Conservation (phyloP, 2,888 invertebrate genomes). For the Therioaphis trifolii region DNA sequence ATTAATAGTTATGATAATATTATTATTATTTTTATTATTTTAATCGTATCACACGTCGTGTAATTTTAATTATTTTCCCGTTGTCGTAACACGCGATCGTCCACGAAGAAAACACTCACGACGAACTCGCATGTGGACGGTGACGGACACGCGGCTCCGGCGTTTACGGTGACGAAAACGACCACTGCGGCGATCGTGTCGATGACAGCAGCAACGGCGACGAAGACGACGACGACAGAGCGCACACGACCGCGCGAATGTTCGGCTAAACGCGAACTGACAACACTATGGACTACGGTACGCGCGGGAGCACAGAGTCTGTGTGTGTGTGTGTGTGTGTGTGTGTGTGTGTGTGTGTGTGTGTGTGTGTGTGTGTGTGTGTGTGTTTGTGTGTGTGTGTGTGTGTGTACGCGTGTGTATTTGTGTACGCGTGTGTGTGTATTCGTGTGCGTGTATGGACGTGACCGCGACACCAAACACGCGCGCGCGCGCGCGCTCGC, state of each 20-base stretch:
- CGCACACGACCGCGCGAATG: conserved; percentile 39
- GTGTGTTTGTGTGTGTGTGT: not conserved
- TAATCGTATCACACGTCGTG: too few species aligned
- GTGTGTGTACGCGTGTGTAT: not conserved
- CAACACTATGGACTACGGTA: not conserved
- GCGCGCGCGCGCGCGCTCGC: conserved; percentile 2
- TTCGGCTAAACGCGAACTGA: conserved; percentile 55
- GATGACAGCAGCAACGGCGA: not conserved
- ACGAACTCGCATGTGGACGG: not conserved
- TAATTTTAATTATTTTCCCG: not conserved
- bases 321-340: conserved; percentile 11
- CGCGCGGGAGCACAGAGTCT: not conserved
- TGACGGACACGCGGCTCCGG: not conserved
- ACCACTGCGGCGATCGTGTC: not conserved
- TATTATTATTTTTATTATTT: too few species aligned
- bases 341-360: not conserved
- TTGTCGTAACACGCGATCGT: not conserved
- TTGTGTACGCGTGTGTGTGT: not conserved
- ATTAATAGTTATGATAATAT: too few species aligned
- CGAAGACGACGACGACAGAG: not conserved
- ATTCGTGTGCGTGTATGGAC: conserved; percentile 27
- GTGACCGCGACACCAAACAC: conserved; percentile 57
- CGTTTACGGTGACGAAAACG: not conserved
- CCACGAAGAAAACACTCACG: too few species aligned
- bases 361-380: not conserved